phyloP scores from a whole-genome alignment of 2,888 invertebrate species.

The Patella ulyssiponensis region DNA sequence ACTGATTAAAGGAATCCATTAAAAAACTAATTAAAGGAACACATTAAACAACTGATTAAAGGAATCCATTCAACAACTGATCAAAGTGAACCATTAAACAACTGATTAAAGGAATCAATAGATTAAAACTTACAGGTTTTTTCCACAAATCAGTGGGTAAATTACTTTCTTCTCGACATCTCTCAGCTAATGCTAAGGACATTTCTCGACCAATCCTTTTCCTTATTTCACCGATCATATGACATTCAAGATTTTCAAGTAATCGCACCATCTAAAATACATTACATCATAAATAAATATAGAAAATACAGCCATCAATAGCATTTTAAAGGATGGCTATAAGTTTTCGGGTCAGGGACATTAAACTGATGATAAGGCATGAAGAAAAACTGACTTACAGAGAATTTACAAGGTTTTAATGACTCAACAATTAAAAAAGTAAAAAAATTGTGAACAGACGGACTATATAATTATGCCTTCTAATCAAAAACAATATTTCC shows the following conservation, averaged over 20 bases:
- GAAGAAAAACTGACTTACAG: neutral
- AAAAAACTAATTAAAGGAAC: too few species aligned
- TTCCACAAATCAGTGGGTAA: constrained; percentile 72
- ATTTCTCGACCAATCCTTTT: constrained; percentile 65
- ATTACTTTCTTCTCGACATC: constrained; percentile 69
- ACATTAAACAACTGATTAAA: too few species aligned
- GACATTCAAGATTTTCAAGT: constrained; percentile 66
- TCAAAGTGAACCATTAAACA: too few species aligned
- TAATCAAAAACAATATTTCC: too few species aligned
- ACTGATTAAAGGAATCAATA: too few species aligned
- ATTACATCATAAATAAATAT: constrained; percentile 12
- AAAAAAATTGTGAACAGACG: too few species aligned
- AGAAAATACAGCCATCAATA: neutral
- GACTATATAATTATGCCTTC: too few species aligned
- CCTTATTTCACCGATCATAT: constrained; percentile 68
- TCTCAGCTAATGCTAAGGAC: constrained; percentile 67
- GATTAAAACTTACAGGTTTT: constrained; percentile 58
- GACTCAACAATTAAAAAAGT: too few species aligned
- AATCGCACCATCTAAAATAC: constrained; percentile 62
- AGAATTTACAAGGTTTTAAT: too few species aligned
- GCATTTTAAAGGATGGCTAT: neutral
- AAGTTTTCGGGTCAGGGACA: neutral
- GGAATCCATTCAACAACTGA: too few species aligned
- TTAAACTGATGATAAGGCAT: neutral
- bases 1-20: too few species aligned